phyloP scores from a whole-genome alignment of 2,113 vertebrate genomes.

The Pygoscelis antarcticus region DNA sequence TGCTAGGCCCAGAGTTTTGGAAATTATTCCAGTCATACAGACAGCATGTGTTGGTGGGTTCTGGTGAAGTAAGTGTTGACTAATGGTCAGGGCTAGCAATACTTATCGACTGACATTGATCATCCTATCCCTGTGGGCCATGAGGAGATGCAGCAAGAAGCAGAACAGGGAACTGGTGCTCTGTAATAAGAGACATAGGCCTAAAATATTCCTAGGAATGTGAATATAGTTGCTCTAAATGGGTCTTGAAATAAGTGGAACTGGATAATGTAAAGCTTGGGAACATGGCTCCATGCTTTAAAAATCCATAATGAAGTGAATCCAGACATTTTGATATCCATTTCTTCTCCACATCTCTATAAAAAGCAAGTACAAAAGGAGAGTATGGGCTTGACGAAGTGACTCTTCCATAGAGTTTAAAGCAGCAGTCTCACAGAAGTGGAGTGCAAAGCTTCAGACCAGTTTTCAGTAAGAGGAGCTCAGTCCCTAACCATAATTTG shows the following conservation, averaged over 20 bases:
- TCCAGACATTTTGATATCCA: neutral
- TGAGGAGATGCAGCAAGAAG: neutral
- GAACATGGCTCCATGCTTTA: neutral
- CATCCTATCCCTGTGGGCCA: neutral
- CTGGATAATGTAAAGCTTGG: neutral
- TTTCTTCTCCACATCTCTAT: neutral
- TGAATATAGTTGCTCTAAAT: neutral
- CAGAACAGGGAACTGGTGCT: neutral
- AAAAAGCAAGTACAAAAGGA: neutral
- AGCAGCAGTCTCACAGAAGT: neutral
- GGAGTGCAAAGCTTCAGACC: neutral
- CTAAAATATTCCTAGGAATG: neutral
- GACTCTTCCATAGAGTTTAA: neutral
- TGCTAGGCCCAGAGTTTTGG: neutral
- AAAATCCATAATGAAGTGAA: neutral
- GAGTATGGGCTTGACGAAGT: neutral
- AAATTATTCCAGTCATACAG: neutral
- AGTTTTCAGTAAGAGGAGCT: neutral
- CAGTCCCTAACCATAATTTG: neutral
- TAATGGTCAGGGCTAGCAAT: neutral
- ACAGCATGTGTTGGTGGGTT: neutral
- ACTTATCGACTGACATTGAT: neutral
- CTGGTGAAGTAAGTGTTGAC: neutral
- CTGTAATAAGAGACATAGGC: neutral
- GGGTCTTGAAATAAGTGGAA: neutral